These are phyloP conservation scores for Gallirallus australis DNA, from an alignment of 2,797 vertebrate species.

Conservation along the genomic window DNA sequence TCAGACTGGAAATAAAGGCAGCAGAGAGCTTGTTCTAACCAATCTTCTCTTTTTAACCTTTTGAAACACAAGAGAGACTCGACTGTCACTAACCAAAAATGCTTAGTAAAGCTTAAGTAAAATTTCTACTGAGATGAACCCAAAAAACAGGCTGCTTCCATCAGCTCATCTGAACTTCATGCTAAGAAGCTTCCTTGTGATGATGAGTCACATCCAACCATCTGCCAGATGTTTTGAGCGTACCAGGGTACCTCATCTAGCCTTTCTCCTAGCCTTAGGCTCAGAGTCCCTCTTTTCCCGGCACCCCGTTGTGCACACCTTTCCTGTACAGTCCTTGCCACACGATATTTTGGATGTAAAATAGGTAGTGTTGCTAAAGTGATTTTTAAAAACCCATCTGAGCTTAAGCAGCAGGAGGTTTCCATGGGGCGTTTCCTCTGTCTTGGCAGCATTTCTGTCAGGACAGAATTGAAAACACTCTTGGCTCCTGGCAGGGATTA, in stretches of 20 bases:
- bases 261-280: background rate
- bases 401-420: background rate
- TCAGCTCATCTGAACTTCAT: background rate
- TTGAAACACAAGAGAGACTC: background rate
- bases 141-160: background rate
- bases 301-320: background rate
- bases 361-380: fast-evolving
- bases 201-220: background rate
- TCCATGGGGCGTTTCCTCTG: background rate
- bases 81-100: background rate
- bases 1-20: background rate
- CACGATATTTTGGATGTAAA: background rate
- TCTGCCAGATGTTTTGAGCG: background rate
- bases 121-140: background rate
- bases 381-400: background rate
- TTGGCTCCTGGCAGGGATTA: background rate
- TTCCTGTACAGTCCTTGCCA: background rate
- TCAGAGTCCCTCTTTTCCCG: background rate
- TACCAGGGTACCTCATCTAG: background rate
- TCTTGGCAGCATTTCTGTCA: background rate
- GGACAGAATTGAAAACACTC: background rate
- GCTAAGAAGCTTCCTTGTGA: background rate
- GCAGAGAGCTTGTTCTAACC: background rate
- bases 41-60: background rate
- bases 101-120: background rate